Evolutionary conservation across 2,113 vertebrate genomes (phyloP).

Genomic region (Gallinago jamesoni): DNA sequence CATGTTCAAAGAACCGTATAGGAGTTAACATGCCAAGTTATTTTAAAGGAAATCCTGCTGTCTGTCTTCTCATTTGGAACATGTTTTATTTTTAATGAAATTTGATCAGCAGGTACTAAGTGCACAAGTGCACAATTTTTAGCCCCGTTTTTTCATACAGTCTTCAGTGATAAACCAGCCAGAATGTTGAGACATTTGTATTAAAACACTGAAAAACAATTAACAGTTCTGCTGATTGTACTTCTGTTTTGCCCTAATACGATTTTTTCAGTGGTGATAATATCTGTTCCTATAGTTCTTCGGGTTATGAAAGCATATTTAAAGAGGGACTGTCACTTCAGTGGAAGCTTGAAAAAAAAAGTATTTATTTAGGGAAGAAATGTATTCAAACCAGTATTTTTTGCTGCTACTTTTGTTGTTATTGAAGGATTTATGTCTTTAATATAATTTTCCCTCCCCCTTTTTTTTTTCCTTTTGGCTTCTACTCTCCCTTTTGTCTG

Average conservation of each 20-base stretch:
- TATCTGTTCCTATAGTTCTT: background rate
- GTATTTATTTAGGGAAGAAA: background rate
- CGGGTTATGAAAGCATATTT: background rate
- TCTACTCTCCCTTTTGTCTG: background rate
- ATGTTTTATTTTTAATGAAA: background rate
- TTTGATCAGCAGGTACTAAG: background rate
- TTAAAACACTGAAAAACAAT: background rate
- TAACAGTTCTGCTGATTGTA: background rate
- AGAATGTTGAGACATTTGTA: background rate
- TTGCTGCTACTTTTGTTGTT: background rate
- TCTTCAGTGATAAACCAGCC: background rate
- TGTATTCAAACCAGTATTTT: background rate
- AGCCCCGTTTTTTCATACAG: background rate
- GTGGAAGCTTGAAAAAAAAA: background rate
- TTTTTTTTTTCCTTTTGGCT: background rate
- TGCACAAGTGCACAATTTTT: background rate
- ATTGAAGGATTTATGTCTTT: background rate
- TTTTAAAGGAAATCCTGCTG: background rate
- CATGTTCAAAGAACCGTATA: background rate
- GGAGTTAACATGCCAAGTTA: background rate
- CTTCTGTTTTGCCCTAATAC: background rate
- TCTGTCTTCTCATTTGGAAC: background rate
- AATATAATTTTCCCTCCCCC: background rate
- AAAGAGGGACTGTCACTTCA: background rate
- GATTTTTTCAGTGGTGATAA: background rate